Conservation (phyloP, 2,797 vertebrate species). For the Ptychobarbus kaznakovi region DNA sequence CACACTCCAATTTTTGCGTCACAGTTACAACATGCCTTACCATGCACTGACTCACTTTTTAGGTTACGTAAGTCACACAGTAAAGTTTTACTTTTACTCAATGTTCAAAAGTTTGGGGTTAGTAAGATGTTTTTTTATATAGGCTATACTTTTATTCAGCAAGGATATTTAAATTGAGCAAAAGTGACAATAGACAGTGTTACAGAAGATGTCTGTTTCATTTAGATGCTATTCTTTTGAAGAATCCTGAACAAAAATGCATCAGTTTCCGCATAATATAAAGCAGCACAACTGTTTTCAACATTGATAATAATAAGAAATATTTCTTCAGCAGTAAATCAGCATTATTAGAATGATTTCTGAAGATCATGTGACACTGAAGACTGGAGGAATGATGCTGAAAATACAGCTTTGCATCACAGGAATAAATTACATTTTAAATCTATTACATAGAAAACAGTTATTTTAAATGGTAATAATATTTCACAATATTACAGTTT, state of each 20-base stretch:
- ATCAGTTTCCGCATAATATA: not conserved
- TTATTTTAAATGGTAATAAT: not conserved
- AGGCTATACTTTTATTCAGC: not conserved
- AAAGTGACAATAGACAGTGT: not conserved
- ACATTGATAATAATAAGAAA: not conserved
- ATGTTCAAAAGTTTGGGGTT: not conserved
- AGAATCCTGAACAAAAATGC: not conserved
- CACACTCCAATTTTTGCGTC: not conserved
- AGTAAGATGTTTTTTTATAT: not conserved
- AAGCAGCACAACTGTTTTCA: not conserved
- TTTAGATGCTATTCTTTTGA: not conserved
- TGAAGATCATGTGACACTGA: constrained; percentile 8
- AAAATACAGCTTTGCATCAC: not conserved
- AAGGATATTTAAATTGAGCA: not conserved
- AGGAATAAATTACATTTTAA: not conserved
- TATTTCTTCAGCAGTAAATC: not conserved
- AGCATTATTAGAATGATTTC: not conserved
- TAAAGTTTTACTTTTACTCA: not conserved
- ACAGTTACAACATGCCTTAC: not conserved
- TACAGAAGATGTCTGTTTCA: not conserved
- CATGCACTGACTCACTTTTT: not conserved
- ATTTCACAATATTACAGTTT: not conserved
- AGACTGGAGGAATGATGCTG: not conserved
- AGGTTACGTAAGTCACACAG: not conserved
- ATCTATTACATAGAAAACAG: too few relatives aligned